A percentile compares a stretch with the other conserved stretches of the same genome.
These are phyloP conservation scores for Hemistola chrysoprasaria DNA, from an alignment of 2,888 invertebrate genomes.

Conservation along the genomic window DNA sequence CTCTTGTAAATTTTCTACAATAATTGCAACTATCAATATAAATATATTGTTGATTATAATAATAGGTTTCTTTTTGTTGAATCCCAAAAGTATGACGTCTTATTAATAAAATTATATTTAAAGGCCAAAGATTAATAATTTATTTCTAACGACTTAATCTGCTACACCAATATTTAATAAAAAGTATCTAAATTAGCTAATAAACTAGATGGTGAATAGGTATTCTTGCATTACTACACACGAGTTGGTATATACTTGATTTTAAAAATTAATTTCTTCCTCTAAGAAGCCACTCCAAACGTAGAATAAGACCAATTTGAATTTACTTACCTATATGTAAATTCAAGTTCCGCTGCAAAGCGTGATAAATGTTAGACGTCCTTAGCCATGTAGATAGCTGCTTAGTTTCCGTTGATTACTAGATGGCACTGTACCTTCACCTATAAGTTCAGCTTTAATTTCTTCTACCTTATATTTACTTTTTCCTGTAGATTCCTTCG, in stretches of 20 bases:
- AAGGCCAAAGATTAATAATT: no score
- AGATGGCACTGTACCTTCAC: slow-evolving; percentile 78
- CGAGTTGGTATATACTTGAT: not conserved
- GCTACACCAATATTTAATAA: no score
- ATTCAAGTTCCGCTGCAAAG: slow-evolving; percentile 42
- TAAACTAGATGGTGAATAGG: no score
- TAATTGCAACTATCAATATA: no score
- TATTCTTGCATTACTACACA: no score
- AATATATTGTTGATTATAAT: no score
- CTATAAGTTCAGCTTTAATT: slow-evolving; percentile 65
- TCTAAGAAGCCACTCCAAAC: slow-evolving; percentile 45
- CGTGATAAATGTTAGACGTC: slow-evolving; percentile 69
- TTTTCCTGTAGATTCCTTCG: slow-evolving; percentile 69
- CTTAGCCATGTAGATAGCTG: slow-evolving; percentile 69
- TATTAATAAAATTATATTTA: no score
- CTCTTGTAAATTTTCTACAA: no score
- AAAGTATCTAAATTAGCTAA: no score
- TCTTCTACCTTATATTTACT: slow-evolving; percentile 53
- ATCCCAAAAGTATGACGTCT: no score
- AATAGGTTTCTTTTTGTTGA: no score
- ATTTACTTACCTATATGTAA: slow-evolving; percentile 36
- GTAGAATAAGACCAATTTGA: slow-evolving; percentile 41
- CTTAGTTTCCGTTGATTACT: slow-evolving; percentile 72
- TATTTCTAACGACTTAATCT: no score
- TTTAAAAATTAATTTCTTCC: not conserved